phyloP scores from a whole-genome alignment of 2,113 vertebrate species.

The Bubo scandiacus region DNA sequence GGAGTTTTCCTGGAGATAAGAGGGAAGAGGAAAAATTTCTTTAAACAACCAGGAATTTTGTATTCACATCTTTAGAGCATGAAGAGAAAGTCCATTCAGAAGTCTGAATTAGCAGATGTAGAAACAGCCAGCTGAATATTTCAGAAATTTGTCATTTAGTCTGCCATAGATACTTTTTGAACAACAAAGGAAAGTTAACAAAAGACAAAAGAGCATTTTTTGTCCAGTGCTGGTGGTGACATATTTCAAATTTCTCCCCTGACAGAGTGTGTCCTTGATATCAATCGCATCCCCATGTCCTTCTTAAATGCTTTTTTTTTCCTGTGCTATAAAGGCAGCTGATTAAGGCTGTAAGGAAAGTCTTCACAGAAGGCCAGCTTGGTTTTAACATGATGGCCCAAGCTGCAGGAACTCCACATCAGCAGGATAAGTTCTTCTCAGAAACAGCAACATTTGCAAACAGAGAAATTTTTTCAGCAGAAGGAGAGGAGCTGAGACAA shows the following conservation, averaged over 20 bases:
- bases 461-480: neutral
- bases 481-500: neutral
- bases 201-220: neutral
- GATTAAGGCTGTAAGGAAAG: neutral
- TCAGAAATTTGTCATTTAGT: neutral
- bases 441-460: neutral
- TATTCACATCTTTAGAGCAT: neutral
- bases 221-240: neutral
- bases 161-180: neutral
- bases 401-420: neutral
- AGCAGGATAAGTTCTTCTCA: neutral
- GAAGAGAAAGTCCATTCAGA: neutral
- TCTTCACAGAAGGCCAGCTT: neutral
- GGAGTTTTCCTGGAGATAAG: neutral
- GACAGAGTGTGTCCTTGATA: neutral
- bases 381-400: neutral
- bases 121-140: neutral
- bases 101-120: neutral
- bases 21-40: neutral
- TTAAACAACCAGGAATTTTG: neutral
- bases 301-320: neutral
- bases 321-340: neutral
- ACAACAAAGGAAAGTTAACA: neutral
- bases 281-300: neutral
- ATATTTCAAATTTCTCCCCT: neutral